A percentile compares a stretch with the other conserved stretches of the same genome.
Conservation (phyloP, 2,113 vertebrate genomes). For the Centropristis striata region DNA sequence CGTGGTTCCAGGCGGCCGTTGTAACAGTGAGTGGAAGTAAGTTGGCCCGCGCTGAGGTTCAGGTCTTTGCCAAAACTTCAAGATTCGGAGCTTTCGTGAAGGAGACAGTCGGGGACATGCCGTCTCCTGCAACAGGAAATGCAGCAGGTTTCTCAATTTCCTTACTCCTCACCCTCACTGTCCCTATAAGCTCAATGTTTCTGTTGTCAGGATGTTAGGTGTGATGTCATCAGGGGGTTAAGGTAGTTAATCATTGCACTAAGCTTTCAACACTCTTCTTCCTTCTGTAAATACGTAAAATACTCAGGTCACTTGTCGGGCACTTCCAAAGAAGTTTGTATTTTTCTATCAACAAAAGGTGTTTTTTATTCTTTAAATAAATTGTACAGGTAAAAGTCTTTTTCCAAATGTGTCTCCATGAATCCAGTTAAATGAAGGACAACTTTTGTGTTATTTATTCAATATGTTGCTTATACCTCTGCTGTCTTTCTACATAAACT, state of each 20-base stretch:
- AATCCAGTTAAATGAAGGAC: neutral
- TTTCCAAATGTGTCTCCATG: neutral
- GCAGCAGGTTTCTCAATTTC: slow-evolving; percentile 15
- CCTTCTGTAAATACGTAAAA: neutral
- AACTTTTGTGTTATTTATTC: neutral
- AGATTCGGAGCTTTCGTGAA: slow-evolving; percentile 55
- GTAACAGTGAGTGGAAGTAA: slow-evolving; percentile 31
- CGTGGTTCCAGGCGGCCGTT: slow-evolving; percentile 68
- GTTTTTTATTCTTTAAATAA: neutral
- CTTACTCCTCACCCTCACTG: slow-evolving; percentile 16
- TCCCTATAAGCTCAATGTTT: slow-evolving; percentile 11
- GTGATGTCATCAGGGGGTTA: neutral
- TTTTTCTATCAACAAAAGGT: neutral
- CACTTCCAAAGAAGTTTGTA: neutral
- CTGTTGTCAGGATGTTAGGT: slow-evolving; percentile 5
- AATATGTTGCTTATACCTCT: neutral
- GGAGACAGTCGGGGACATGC: slow-evolving; percentile 41
- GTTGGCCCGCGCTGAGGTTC: slow-evolving; percentile 23
- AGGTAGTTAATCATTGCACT: slow-evolving; percentile 1
- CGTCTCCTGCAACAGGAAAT: slow-evolving; percentile 25
- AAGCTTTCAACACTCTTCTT: neutral
- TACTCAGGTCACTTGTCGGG: neutral
- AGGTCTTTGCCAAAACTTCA: slow-evolving; percentile 57
- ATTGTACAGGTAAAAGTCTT: neutral
- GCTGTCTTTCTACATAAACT: neutral